Percentiles rank a stretch among this genome's conserved stretches.
Conservation (phyloP, 2,888 invertebrate species). For the Agrotis clavis region DNA sequence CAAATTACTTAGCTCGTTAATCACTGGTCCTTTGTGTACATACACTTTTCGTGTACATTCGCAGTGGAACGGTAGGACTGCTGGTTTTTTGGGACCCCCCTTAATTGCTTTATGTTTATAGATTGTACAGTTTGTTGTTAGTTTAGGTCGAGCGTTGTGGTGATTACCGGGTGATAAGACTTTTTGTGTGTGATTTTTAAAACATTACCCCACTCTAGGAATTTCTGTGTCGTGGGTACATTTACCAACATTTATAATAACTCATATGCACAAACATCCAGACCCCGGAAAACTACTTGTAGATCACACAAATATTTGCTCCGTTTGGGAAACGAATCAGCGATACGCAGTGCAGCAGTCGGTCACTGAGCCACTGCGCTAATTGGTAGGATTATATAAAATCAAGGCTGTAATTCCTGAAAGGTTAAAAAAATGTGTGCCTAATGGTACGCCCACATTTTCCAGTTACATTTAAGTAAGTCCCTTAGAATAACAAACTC, state of each 20-base stretch:
- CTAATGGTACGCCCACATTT: not conserved
- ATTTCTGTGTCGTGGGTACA: no score
- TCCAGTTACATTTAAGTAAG: not conserved
- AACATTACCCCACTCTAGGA: no score
- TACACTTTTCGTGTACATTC: conserved; percentile 37
- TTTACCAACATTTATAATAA: no score
- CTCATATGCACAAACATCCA: no score
- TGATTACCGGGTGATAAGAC: not conserved
- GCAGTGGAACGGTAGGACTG: conserved; percentile 23
- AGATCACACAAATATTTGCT: no score
- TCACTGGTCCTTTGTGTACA: conserved; percentile 66
- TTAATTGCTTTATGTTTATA: conserved; percentile 50
- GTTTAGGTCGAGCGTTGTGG: not conserved
- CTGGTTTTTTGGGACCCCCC: conserved; percentile 44
- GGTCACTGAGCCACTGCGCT: no score
- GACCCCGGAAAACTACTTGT: no score
- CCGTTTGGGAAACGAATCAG: no score
- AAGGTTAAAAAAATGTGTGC: no score
- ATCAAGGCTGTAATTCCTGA: no score
- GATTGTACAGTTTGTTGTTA: conserved; percentile 1
- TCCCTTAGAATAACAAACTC: not conserved
- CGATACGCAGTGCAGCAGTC: no score
- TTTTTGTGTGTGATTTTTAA: not conserved
- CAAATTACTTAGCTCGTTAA: conserved; percentile 75
- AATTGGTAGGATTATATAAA: not conserved